These are phyloP conservation scores for Paguma larvata DNA, from an alignment of 2,797 vertebrate species.

Conservation along the genomic window DNA sequence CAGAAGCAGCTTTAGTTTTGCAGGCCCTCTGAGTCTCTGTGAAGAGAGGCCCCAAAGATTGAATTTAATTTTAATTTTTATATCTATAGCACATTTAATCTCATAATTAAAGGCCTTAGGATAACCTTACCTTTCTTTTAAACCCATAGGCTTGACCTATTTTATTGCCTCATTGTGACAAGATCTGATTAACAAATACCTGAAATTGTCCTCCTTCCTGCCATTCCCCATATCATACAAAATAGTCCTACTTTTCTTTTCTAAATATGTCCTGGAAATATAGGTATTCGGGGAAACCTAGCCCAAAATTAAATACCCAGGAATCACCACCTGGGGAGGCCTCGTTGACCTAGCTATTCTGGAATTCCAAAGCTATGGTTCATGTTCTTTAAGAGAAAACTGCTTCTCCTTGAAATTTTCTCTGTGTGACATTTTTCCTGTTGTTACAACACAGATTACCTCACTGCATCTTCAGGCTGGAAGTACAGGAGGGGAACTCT, in stretches of 20 bases:
- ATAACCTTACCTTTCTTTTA: conserved; percentile 1
- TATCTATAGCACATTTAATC: not conserved
- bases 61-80: not conserved
- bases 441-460: too few species aligned
- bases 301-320: not conserved
- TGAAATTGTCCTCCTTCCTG: not conserved
- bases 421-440: not conserved
- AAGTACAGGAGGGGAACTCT: rapidly evolving
- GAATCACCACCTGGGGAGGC: not conserved
- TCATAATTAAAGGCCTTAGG: not conserved
- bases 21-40: not conserved
- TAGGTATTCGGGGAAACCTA: not conserved
- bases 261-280: not conserved
- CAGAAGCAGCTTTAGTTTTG: not conserved
- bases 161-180: not conserved
- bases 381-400: not conserved
- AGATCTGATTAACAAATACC: not conserved
- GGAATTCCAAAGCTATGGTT: not conserved
- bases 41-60: not conserved
- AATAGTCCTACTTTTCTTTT: not conserved
- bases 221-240: not conserved
- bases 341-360: not conserved
- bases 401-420: not conserved
- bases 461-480: rapidly evolving
- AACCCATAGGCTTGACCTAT: not conserved